phyloP scores from a whole-genome alignment of 2,797 vertebrate genomes.

The Poeciliopsis gracilis region DNA sequence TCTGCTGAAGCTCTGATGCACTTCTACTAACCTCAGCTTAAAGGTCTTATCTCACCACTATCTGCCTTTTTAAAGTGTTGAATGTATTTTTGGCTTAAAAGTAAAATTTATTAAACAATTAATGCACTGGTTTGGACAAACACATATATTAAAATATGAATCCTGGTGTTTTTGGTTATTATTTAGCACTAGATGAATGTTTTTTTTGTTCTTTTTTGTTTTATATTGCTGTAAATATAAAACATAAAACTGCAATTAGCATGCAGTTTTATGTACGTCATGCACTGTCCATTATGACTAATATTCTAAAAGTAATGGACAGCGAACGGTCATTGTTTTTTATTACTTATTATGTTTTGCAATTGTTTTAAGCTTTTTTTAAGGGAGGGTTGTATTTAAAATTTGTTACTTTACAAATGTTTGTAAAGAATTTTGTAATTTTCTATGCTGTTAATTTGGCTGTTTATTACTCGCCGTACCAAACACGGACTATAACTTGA shows the following conservation, averaged over 20 bases:
- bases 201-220: background rate
- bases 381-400: no score
- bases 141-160: background rate
- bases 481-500: no score
- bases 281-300: background rate
- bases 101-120: background rate
- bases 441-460: no score
- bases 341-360: background rate
- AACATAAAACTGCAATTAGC: no score
- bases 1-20: slow-evolving; percentile 26
- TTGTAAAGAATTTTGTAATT: no score
- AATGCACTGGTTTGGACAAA: background rate
- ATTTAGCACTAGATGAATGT: background rate
- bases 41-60: slow-evolving; percentile 1
- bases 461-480: no score
- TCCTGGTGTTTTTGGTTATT: background rate
- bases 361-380: no score
- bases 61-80: background rate
- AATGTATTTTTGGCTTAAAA: background rate
- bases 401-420: no score
- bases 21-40: slow-evolving; percentile 26
- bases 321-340: background rate
- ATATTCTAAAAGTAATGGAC: background rate
- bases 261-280: background rate
- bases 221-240: background rate